Conservation (phyloP, 2,888 invertebrate genomes). For the Aleiodes alternator region DNA sequence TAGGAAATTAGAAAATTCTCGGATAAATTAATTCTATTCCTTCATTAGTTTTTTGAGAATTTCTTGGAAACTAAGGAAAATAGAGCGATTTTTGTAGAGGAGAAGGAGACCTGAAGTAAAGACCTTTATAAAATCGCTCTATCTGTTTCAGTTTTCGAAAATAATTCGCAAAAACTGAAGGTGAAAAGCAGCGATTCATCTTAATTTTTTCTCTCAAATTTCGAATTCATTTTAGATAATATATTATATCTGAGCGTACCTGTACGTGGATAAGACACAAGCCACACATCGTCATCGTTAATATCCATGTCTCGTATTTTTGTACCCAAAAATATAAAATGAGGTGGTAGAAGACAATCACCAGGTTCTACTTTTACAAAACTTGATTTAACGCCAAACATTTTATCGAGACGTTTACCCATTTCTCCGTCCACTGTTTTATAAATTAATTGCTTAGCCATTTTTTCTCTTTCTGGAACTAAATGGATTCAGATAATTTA, state of each 20-base stretch:
- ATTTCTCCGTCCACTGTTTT: slow-evolving; percentile 80
- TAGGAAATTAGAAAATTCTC: slow-evolving; percentile 45
- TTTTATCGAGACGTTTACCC: slow-evolving; percentile 80
- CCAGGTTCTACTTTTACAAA: slow-evolving; percentile 86
- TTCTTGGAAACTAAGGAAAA: too few relatives aligned
- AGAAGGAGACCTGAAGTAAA: too few relatives aligned
- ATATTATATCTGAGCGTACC: slow-evolving; percentile 76
- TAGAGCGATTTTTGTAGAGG: too few relatives aligned
- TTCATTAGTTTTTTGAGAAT: slow-evolving; percentile 22
- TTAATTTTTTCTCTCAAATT: too few relatives aligned
- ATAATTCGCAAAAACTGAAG: too few relatives aligned
- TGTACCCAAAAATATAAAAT: slow-evolving; percentile 82
- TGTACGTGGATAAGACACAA: slow-evolving; percentile 92
- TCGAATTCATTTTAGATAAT: too few relatives aligned
- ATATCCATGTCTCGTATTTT: slow-evolving; percentile 85
- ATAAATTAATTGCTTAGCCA: slow-evolving; percentile 67
- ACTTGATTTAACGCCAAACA: slow-evolving; percentile 83
- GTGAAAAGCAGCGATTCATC: too few relatives aligned
- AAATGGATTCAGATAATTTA: background rate
- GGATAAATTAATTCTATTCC: background rate
- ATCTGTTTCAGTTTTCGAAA: too few relatives aligned
- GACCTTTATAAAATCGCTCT: too few relatives aligned
- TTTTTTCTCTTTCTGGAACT: background rate
- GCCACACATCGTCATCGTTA: slow-evolving; percentile 87
- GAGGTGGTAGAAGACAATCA: slow-evolving; percentile 82